Evolutionary conservation across 2,797 vertebrate species (phyloP).

Genomic region (Peromyscus eremicus): DNA sequence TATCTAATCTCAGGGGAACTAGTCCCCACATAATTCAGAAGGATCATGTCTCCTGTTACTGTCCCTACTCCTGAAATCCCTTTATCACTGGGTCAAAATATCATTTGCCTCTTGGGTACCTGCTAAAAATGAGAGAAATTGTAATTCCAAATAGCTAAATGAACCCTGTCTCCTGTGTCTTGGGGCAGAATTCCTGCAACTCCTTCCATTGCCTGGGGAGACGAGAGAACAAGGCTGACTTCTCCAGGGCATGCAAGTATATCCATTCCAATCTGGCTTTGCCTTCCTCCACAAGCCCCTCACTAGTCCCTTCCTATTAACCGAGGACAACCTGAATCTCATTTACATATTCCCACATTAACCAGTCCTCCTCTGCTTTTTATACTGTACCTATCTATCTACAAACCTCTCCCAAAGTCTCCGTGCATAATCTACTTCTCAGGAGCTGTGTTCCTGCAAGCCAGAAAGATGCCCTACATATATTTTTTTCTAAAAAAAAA

Average conservation of each 20-base stretch:
- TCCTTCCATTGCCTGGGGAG: slow-evolving; percentile 16
- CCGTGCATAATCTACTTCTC: neutral
- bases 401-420: slow-evolving; percentile 32
- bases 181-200: slow-evolving; percentile 57
- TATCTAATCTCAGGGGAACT: slow-evolving; percentile 32
- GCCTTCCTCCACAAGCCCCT: neutral
- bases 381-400: neutral
- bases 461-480: slow-evolving; percentile 79
- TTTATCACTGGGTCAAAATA: slow-evolving; percentile 34
- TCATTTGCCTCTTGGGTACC: neutral
- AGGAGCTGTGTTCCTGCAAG: slow-evolving; percentile 55
- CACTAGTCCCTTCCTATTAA: neutral
- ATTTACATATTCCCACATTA: slow-evolving; percentile 66
- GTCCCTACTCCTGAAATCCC: neutral
- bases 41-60: neutral
- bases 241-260: slow-evolving; percentile 13
- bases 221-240: slow-evolving; percentile 2
- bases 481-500: neutral
- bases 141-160: neutral
- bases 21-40: slow-evolving; percentile 7
- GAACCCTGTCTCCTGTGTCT: neutral
- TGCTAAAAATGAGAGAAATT: neutral
- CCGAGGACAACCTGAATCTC: neutral
- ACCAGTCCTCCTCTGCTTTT: slow-evolving; percentile 35
- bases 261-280: neutral